Percentiles rank a stretch among this genome's conserved stretches.
These are phyloP conservation scores for Punctoribates punctum DNA, from an alignment of 2,888 invertebrate species.

Conservation along the genomic window DNA sequence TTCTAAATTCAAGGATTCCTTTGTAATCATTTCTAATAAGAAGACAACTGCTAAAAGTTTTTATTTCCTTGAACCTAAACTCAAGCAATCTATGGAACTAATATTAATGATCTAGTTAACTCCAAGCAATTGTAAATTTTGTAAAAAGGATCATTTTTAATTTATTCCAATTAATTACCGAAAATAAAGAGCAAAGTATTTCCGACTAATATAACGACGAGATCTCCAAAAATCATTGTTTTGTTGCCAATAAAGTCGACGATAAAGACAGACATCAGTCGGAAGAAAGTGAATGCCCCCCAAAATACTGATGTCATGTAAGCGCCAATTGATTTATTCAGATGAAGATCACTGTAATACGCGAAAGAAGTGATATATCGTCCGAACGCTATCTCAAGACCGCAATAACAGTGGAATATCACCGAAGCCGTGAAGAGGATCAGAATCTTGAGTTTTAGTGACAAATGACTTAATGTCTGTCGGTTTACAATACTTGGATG, in stretches of 20 bases:
- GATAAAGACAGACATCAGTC: slow-evolving; percentile 53
- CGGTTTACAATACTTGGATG: slow-evolving; percentile 2
- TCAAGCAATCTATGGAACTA: too few species aligned
- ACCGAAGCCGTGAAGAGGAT: neutral
- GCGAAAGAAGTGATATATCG: slow-evolving; percentile 55
- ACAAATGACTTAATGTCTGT: neutral
- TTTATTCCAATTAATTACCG: neutral
- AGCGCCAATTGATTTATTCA: slow-evolving; percentile 46
- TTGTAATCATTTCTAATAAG: too few species aligned
- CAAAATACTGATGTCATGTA: slow-evolving; percentile 55
- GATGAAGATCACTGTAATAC: slow-evolving; percentile 50
- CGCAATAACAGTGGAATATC: slow-evolving; percentile 53
- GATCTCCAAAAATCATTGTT: slow-evolving; percentile 42
- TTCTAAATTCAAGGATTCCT: too few species aligned
- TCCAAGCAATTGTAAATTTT: too few species aligned
- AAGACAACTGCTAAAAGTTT: too few species aligned
- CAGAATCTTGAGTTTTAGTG: neutral
- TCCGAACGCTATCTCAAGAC: slow-evolving; percentile 56
- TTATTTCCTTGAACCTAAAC: too few species aligned
- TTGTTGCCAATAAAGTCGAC: slow-evolving; percentile 43
- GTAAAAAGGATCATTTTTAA: too few species aligned
- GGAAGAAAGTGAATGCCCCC: slow-evolving; percentile 55
- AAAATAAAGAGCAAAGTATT: slow-evolving; percentile 38
- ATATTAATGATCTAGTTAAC: too few species aligned
- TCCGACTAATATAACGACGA: slow-evolving; percentile 42